Conservation (phyloP, 1,140 invertebrate genomes). For the Stenopsyche tienmushanensis region DNA sequence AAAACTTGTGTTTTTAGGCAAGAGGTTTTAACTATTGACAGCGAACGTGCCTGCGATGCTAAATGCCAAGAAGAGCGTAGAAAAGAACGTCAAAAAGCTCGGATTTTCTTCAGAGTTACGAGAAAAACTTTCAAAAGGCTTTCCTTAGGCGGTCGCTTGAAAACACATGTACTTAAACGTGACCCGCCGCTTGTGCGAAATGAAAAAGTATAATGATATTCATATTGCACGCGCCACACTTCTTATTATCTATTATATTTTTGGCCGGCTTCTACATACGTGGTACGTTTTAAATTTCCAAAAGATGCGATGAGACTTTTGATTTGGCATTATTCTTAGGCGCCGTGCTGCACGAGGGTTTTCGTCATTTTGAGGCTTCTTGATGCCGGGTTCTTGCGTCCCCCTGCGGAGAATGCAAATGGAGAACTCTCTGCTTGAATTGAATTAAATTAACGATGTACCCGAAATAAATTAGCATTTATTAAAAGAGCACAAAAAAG, state of each 20-base stretch:
- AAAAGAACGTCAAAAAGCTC: constrained; percentile 4
- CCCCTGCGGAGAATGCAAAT: constrained; percentile 32
- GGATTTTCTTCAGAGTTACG: constrained; percentile 26
- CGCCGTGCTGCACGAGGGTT: too few species aligned
- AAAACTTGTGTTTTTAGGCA: constrained; percentile 16
- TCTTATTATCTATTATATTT: too few species aligned
- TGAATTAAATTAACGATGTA: constrained; percentile 36
- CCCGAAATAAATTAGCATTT: constrained; percentile 38
- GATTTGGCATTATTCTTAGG: too few species aligned
- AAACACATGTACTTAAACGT: constrained; percentile 31
- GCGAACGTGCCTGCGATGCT: constrained; percentile 10
- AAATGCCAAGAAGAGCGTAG: neutral
- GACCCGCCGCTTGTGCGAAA: neutral
- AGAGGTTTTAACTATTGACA: constrained; percentile 19
- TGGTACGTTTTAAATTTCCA: too few species aligned
- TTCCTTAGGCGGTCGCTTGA: constrained; percentile 16
- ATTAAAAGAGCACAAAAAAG: constrained; percentile 12
- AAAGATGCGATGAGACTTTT: too few species aligned
- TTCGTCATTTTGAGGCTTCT: too few species aligned
- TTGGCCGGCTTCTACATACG: too few species aligned
- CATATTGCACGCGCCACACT: too few species aligned
- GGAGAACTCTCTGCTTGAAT: constrained; percentile 26
- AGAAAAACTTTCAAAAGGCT: constrained; percentile 18
- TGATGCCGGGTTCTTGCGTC: too few species aligned
- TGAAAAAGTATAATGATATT: too few species aligned